Evolutionary conservation across 2,797 vertebrate species (phyloP), one percentile per base, ranked within the genome.

Genomic region (Crypturellus tataupa): DNA sequence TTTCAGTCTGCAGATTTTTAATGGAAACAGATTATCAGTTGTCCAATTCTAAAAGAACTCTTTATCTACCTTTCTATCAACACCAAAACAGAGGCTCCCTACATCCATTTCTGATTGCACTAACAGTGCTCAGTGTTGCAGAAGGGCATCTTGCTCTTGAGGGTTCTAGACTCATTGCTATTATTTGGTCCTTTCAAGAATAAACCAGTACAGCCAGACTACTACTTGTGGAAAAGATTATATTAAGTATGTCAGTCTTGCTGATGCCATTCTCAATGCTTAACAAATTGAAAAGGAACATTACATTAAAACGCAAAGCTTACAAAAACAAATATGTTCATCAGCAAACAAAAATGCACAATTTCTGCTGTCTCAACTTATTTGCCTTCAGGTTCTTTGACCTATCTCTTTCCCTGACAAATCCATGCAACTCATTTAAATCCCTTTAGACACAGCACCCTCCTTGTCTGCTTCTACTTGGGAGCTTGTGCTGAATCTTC

Each of bases 371-470:
- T n/a, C 29, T 81, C 33, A 83, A 59, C 20, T 47, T 35, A 11
- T 37, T 75, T 68, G 79, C 24, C 15, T 47, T 23, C 10, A 7
- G 49, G 47, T 78, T 47, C 35, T 72, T 69, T 49, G 75, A 6
- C 25, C 21, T 67, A 8, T 15, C 55, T 21, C 58, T 67, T 84
- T 40, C 47, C 65, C 58, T 51, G 40, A 77, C 81, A 80, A 27
- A 67, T 19, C 15, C 2, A 9, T 3, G 6, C 14, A 83, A 80
- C 53, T 73, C 40, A 53, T 19, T 27, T 33, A 77, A 77, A 46
- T 14, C 23, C n/a, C 40, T 47, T 65, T 8, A 72, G 37, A 51
- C 0, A 47, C 0, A 56, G n/a, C 16, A 80, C 0, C 0, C 5
- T 77, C 35, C 5, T 3, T 3, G 21, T 47, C 35, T 56, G 20